Evolutionary conservation across 2,888 invertebrate genomes (phyloP), one percentile per base, ranked within the genome.

Genomic region (Ligdia adustata): DNA sequence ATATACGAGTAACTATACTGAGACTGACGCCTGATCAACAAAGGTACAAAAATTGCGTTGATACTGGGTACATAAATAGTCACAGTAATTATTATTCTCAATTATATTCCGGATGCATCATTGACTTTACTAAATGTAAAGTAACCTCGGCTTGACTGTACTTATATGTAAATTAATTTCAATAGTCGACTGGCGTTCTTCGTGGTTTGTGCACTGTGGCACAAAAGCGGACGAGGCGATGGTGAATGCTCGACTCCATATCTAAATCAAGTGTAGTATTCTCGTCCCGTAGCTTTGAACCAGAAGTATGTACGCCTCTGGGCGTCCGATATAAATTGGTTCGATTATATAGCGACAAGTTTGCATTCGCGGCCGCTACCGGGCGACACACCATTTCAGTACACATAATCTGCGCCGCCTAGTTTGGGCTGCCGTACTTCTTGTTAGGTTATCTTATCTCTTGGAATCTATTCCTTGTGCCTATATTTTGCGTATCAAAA

Each of bases 261-360:
- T 24, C 28, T 43, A 14, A 41, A 34, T 37, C 31, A 44, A 37
- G 12, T 26, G 16, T 20, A 16, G 9, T 44, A 32, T 44, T 31
- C 34, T 12, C 9, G 39, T 37, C 40, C 22, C 41, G 13, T 37
- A 31, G 31, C 32, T 35, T 33, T 35, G 31, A 41, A 34, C 18
- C 28, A 27, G 42, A 45, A 37, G 39, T 48, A 48, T 41, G 16
- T 49, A 42, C 46, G 27, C 27, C 29, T 49, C 39, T 31, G 33
- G 64, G 66, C 64, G 66, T 69, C 65, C 62, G 63, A 68, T 72
- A 74, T 75, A 74, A 75, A 73, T 76, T 72, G 69, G 64, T 72
- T 69, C 67, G 67, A 72, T 79, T 76, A 74, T 72, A 74, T 70
- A 66, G 65, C 63, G 69, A 75, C 78, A 76, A 74, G 69, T 73